Evolutionary conservation across 2,888 invertebrate species (phyloP).

Genomic region (Euplagia quadripunctaria): DNA sequence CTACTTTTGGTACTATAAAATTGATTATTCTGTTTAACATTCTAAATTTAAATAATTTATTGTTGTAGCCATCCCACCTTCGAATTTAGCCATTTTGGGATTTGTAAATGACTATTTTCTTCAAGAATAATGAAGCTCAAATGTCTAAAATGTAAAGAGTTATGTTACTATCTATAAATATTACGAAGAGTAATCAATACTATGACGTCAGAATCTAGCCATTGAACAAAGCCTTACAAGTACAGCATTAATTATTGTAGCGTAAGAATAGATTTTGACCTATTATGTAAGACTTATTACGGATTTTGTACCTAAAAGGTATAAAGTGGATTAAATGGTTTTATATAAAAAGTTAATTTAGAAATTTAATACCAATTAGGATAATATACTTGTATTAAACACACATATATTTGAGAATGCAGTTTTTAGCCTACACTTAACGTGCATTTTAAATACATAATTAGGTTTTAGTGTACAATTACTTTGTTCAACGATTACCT

Average conservation of each 20-base stretch:
- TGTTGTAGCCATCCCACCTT: neutral
- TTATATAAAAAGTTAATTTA: neutral
- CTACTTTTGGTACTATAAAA: conserved; percentile 40
- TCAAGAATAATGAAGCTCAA: neutral
- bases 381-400: neutral
- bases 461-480: neutral
- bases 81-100: neutral
- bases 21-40: conserved; percentile 38
- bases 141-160: neutral
- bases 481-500: neutral
- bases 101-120: no score
- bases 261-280: neutral
- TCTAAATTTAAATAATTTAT: neutral
- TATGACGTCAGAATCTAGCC: conserved; percentile 26
- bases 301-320: neutral
- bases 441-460: no score
- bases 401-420: neutral
- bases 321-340: neutral
- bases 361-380: neutral
- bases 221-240: conserved; percentile 32
- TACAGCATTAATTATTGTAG: conserved; percentile 22
- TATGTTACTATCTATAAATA: neutral
- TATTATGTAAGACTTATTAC: neutral
- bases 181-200: conserved; percentile 26
- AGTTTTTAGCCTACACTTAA: neutral